Evolutionary conservation across 1,140 invertebrate species (phyloP), one percentile per base, ranked within the genome.

Genomic region (Scylla paramamosain): DNA sequence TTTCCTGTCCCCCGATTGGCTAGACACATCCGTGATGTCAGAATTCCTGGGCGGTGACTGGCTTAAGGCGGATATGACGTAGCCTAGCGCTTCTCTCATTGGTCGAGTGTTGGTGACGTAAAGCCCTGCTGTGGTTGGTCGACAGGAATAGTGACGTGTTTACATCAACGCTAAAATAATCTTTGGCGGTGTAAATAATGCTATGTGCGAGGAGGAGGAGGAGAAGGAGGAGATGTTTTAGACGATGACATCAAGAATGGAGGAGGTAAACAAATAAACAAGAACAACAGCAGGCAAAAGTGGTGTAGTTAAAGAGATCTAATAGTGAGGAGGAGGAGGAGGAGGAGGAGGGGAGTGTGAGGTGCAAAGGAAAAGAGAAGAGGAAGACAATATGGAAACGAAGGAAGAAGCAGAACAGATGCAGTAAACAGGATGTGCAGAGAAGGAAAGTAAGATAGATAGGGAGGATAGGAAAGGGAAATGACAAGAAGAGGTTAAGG

Each of bases 111-210:
- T n/a, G 25, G 25, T 77, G 67, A 77, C 67, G 67, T 77, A 6
- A 12, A n/a, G 67, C 67, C 25, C 6, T 12, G 67, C 8, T 0
- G 6, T 77, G 67, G 67, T 77, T 77, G 67, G 67, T n/a, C 67
- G 67, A 7, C 16, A 20, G 12, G 67, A 77, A 77, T 77, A 77
- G 67, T 77, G 67, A 77, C 67, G 67, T 77, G 67, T 25, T 77
- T 77, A 77, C 67, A 77, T 77, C 67, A 77, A n/a, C 67, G 12
- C 67, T 77, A 77, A n/a, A 77, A 77, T 77, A 77, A 77, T n/a
- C 67, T n/a, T 77, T 77, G 20, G 67, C n/a, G 25, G 20, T n/a
- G 20, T n/a, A 77, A n/a, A 77, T 77, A 39, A n/a, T n/a, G 67
- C 67, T n/a, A 77, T 77, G 67, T 20, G n/a, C 20, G 52, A 12